Percentiles rank a stretch among this genome's conserved stretches.
Evolutionary conservation across 1,140 invertebrate genomes (phyloP).

Genomic region (Drosophila setifemur): DNA sequence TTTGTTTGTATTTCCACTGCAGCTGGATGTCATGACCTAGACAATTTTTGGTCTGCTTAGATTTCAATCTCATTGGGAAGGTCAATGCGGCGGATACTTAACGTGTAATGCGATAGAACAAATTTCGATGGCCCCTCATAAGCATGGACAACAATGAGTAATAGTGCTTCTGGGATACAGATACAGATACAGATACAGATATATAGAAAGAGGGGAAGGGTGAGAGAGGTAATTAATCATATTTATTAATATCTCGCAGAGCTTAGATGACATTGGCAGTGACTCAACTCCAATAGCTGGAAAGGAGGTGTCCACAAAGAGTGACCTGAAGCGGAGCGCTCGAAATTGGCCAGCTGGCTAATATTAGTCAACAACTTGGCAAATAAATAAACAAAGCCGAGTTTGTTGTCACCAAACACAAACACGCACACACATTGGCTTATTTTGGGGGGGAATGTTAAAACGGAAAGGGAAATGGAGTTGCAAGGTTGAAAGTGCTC

Average conservation of each 20-base stretch:
- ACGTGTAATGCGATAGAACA: conserved; percentile 11
- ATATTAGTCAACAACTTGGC: conserved; percentile 39
- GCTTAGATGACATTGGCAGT: conserved; percentile 21
- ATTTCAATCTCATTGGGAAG: conserved; percentile 44
- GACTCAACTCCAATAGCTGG: conserved; percentile 27
- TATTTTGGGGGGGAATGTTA: no score
- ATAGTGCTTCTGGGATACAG: conserved; percentile 17
- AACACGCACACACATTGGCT: no score
- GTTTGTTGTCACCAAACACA: conserved; percentile 22
- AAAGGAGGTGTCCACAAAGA: conserved; percentile 9
- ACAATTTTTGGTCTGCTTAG: conserved; percentile 49
- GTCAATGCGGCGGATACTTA: conserved; percentile 43
- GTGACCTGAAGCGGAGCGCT: conserved; percentile 17
- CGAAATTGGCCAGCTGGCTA: conserved; percentile 28
- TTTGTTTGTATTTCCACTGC: conserved; percentile 30
- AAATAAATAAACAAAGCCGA: conserved; percentile 4
- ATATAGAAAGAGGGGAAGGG: no score
- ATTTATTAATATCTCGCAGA: conserved; percentile 7
- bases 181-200: no score
- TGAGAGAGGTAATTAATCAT: conserved; percentile 22
- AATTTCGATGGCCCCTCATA: conserved; percentile 10
- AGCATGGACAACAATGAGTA: conserved; percentile 39
- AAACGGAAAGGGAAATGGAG: conserved; percentile 15
- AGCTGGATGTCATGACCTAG: conserved; percentile 65
- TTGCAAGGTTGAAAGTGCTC: conserved; percentile 25